A percentile compares a stretch with the other conserved stretches of the same genome.
Evolutionary conservation across 2,113 vertebrate genomes (phyloP).

Genomic region (Onychostoma macrolepis): DNA sequence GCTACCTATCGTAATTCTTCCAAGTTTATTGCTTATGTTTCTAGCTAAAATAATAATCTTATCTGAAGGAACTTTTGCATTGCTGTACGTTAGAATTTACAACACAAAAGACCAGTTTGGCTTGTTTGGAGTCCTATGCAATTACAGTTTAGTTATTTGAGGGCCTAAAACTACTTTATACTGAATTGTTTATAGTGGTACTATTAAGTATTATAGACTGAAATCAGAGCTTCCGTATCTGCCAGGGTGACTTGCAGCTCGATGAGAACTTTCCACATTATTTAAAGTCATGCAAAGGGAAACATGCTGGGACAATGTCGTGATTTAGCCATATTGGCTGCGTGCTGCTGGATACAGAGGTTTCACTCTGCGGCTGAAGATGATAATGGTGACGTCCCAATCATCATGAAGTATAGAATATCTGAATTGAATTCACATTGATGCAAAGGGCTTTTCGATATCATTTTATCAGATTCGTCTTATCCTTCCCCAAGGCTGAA

Average conservation of each 20-base stretch:
- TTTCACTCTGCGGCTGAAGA: not conserved
- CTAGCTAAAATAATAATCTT: slow-evolving; percentile 23
- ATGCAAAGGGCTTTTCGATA: slow-evolving; percentile 52
- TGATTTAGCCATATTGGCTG: slow-evolving; percentile 40
- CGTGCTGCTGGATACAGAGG: slow-evolving; percentile 17
- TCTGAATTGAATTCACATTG: slow-evolving; percentile 35
- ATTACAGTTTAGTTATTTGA: slow-evolving; percentile 29
- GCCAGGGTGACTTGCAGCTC: slow-evolving; percentile 31
- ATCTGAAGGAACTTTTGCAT: slow-evolving; percentile 31
- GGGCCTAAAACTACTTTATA: slow-evolving; percentile 21
- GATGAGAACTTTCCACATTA: slow-evolving; percentile 19
- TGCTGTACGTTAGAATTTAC: slow-evolving; percentile 21
- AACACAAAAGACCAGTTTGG: slow-evolving; percentile 11
- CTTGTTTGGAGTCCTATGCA: slow-evolving; percentile 46
- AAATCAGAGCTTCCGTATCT: slow-evolving; percentile 46
- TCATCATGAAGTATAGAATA: slow-evolving; percentile 7
- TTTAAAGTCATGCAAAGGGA: slow-evolving; percentile 5
- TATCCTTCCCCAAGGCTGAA: slow-evolving; percentile 4
- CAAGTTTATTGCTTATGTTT: slow-evolving; percentile 29
- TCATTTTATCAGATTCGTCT: slow-evolving; percentile 34
- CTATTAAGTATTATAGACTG: slow-evolving; percentile 25
- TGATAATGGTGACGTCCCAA: not conserved
- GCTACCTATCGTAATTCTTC: slow-evolving; percentile 37
- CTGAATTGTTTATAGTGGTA: slow-evolving; percentile 26
- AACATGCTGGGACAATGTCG: slow-evolving; percentile 15